A percentile compares a stretch with the other conserved stretches of the same genome.
These are phyloP conservation scores for Homalodisca vitripennis DNA, from an alignment of 1,140 invertebrate genomes.

Conservation along the genomic window DNA sequence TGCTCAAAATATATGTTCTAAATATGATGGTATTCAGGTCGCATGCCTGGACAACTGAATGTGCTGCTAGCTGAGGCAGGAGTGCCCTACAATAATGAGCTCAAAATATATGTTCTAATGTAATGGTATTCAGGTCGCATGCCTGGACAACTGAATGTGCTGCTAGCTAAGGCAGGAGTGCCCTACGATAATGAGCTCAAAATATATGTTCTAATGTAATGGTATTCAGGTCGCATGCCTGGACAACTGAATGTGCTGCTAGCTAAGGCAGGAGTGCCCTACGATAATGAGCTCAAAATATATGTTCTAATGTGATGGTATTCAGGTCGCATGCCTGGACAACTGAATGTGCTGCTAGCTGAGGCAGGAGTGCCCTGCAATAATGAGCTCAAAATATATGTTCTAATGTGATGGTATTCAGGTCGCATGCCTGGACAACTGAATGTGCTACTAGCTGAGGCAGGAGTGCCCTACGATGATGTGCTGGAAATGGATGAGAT, in stretches of 20 bases:
- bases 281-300: slow-evolving; percentile 91
- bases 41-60: slow-evolving; percentile 89
- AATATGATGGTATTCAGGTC: no score
- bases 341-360: slow-evolving; percentile 85
- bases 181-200: slow-evolving; percentile 90
- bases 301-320: no score
- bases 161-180: slow-evolving; percentile 90
- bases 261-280: slow-evolving; percentile 89
- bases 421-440: slow-evolving; percentile 88
- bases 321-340: slow-evolving; percentile 88
- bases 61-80: slow-evolving; percentile 90
- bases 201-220: no score
- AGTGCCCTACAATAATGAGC: slow-evolving; percentile 90
- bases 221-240: slow-evolving; percentile 88
- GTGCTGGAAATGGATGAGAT: slow-evolving; percentile 95
- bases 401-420: slow-evolving; percentile 47
- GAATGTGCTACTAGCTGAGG: slow-evolving; percentile 89
- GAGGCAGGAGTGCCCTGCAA: slow-evolving; percentile 93
- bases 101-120: no score
- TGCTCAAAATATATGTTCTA: no score
- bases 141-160: slow-evolving; percentile 87
- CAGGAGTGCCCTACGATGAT: slow-evolving; percentile 89
- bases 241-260: slow-evolving; percentile 87
- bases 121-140: slow-evolving; percentile 86
- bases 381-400: slow-evolving; percentile 91